Base-by-base conservation (phyloP, 2,888 invertebrate genomes). In the Dromius quadrimaculatus region DNA sequence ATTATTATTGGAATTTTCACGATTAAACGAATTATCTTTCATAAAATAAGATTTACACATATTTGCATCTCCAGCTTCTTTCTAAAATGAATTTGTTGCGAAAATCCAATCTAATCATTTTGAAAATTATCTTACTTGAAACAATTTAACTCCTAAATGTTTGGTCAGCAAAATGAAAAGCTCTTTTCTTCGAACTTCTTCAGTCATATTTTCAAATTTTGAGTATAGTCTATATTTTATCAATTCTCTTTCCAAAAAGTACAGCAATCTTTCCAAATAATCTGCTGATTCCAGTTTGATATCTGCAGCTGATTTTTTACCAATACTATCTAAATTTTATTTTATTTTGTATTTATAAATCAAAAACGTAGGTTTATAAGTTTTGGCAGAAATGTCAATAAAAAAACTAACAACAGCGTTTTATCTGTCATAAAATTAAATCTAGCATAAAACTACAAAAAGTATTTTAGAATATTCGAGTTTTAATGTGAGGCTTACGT, bases 301-400 rank as follows among this genome's bases (percentile, higher is more conserved):
- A 28, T 54, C 50, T 54, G 23, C 5, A 54, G 28, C 28, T 54
- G n/a, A n/a, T n/a, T n/a, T n/a, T n/a, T n/a, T n/a, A n/a, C n/a
- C n/a, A n/a, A n/a, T n/a, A n/a, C n/a, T n/a, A n/a, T n/a, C n/a
- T n/a, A n/a, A n/a, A n/a, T n/a, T n/a, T n/a, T n/a, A n/a, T n/a
- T n/a, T n/a, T n/a, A n/a, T n/a, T n/a, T n/a, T n/a, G n/a, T n/a
- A n/a, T n/a, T n/a, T n/a, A n/a, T n/a, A n/a, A n/a, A n/a, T n/a
- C n/a, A n/a, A n/a, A n/a, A n/a, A n/a, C n/a, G n/a, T n/a, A n/a
- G n/a, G n/a, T n/a, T n/a, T n/a, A n/a, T n/a, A n/a, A n/a, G n/a
- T n/a, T n/a, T n/a, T n/a, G n/a, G n/a, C n/a, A n/a, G n/a, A n/a
- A n/a, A n/a, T n/a, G n/a, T n/a, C n/a, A n/a, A n/a, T n/a, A n/a